phyloP scores from a whole-genome alignment of 92 coral and sea anemone genomes.

The Bergia puertoricense region DNA sequence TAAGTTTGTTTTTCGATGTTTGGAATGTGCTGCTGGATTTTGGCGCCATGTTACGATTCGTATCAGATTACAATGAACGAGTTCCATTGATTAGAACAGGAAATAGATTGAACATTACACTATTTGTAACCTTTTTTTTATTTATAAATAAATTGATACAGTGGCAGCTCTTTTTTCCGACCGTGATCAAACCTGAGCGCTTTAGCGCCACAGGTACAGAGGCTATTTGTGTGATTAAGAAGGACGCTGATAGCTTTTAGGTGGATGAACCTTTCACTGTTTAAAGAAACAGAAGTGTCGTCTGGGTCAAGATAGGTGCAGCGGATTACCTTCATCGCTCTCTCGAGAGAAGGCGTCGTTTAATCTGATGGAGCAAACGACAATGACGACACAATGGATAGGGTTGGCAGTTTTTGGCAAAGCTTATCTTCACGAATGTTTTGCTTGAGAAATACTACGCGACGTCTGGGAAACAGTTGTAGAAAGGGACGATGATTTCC shows the following conservation, averaged over 20 bases:
- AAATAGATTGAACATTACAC: no score
- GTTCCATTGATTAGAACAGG: no score
- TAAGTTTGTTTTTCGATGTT: no score
- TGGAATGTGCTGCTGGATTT: no score
- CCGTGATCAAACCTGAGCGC: no score
- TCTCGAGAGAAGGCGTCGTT: constrained; percentile 2
- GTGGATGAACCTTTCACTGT: constrained; percentile 16
- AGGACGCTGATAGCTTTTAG: neutral
- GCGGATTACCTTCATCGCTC: constrained; percentile 36
- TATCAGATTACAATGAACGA: no score
- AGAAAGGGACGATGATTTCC: neutral
- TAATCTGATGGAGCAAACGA: constrained; percentile 10
- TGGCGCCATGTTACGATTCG: no score
- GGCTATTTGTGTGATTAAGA: neutral
- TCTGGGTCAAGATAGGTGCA: constrained; percentile 33
- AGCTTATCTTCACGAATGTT: neutral
- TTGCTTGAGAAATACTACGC: neutral
- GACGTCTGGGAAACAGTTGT: neutral
- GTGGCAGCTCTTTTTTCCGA: no score
- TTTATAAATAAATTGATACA: no score
- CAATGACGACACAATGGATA: constrained; percentile 9
- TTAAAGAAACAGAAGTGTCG: constrained; percentile 8
- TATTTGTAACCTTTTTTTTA: no score
- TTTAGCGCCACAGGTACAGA: neutral
- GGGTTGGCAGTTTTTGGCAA: neutral